phyloP scores from a whole-genome alignment of 2,797 vertebrate genomes.

The Hemibagrus guttatus region DNA sequence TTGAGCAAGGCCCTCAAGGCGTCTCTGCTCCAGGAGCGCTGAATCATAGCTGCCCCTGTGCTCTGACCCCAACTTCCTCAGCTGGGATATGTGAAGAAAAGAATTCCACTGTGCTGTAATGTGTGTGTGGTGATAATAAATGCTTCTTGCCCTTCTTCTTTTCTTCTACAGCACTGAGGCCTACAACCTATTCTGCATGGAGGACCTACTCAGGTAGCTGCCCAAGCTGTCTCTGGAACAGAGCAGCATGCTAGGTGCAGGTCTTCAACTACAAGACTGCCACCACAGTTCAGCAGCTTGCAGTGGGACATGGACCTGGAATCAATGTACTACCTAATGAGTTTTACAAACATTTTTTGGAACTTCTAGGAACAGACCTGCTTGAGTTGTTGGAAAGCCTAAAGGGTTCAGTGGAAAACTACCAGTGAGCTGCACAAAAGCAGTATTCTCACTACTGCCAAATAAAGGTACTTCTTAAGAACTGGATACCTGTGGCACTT shows the following conservation, averaged over 20 bases:
- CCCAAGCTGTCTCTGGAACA: not conserved
- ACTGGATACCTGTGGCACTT: slow-evolving; percentile 9
- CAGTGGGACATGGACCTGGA: not conserved
- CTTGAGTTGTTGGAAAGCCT: not conserved
- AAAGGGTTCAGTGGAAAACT: no score
- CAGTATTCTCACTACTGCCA: not conserved
- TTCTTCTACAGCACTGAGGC: not conserved
- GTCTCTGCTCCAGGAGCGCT: no score
- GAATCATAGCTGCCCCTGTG: no score
- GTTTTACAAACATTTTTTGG: not conserved
- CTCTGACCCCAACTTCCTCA: no score
- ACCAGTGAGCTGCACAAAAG: no score
- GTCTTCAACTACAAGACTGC: not conserved
- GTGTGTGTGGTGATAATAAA: no score
- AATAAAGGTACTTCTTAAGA: not conserved
- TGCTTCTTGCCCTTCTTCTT: no score
- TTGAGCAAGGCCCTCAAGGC: no score
- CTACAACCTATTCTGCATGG: not conserved
- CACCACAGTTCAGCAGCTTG: not conserved
- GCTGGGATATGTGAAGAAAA: no score
- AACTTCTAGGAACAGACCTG: not conserved
- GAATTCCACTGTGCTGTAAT: no score
- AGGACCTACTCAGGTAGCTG: not conserved
- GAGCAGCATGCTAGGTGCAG: not conserved
- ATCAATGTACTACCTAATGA: not conserved